Conservation (phyloP, 2,888 invertebrate genomes). For the Erebia epiphron region DNA sequence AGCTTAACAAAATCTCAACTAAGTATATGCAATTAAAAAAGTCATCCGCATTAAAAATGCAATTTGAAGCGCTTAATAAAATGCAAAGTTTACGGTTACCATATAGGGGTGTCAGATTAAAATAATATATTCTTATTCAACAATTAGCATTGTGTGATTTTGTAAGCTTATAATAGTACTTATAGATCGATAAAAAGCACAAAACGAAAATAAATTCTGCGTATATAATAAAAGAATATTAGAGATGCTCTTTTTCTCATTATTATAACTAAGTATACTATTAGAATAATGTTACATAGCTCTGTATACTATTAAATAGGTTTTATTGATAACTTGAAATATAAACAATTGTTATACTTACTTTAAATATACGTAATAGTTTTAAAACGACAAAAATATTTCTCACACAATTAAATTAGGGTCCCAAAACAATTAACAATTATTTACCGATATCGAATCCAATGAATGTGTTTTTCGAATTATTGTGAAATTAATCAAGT, state of each 20-base stretch:
- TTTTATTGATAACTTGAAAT: no score
- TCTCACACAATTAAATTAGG: not conserved
- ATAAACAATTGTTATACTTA: no score
- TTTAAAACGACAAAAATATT: not conserved
- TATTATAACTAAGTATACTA: no score
- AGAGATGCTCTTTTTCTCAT: no score
- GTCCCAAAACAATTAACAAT: not conserved
- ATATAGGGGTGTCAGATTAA: slow-evolving; percentile 13
- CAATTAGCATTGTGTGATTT: not conserved
- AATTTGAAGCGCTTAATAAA: slow-evolving; percentile 23
- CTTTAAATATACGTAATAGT: no score
- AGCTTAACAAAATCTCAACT: slow-evolving; percentile 4
- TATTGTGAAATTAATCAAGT: slow-evolving; percentile 4
- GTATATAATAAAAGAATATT: no score
- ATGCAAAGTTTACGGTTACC: slow-evolving; percentile 17
- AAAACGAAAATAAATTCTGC: no score
- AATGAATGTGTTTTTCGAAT: not conserved
- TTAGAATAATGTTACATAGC: no score
- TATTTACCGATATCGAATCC: not conserved
- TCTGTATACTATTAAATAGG: no score
- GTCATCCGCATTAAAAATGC: slow-evolving; percentile 17
- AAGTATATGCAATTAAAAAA: slow-evolving; percentile 18
- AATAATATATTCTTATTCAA: not conserved
- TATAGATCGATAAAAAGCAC: no score
- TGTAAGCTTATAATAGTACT: not conserved